Percentiles rank a stretch among this genome's conserved stretches.
Conservation (phyloP, 2,113 vertebrate genomes). For the Cryptoleucopteryx plumbea region DNA sequence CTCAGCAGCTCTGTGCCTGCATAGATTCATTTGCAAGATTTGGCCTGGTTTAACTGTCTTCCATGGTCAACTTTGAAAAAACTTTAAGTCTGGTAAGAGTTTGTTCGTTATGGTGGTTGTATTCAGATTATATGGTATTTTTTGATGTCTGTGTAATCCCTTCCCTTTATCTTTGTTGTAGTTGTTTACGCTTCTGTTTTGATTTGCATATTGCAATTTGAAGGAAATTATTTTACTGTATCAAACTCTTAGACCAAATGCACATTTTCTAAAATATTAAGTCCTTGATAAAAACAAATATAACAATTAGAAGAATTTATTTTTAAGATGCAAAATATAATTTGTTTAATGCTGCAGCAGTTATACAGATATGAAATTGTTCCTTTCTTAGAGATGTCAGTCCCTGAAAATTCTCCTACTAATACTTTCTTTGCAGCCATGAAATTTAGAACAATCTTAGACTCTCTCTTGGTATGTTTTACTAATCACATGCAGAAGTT, state of each 20-base stretch:
- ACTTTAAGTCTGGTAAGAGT: background rate
- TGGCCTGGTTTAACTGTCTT: background rate
- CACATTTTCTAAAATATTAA: background rate
- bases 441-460: background rate
- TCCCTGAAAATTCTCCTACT: background rate
- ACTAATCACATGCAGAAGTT: slow-evolving; percentile 53
- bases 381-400: background rate
- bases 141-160: background rate
- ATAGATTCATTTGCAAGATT: background rate
- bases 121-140: background rate
- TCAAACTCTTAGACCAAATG: background rate
- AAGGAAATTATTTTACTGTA: background rate
- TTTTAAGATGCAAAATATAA: background rate
- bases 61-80: background rate
- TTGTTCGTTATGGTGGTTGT: background rate
- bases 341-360: background rate
- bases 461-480: background rate
- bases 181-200: background rate
- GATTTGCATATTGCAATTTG: background rate
- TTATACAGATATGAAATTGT: background rate
- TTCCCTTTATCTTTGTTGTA: background rate
- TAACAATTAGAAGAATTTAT: fast-evolving
- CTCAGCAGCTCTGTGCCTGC: background rate
- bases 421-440: background rate
- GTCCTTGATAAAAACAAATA: background rate